Evolutionary conservation across 2,888 invertebrate species (phyloP).

Genomic region (Campaea margaritaria): DNA sequence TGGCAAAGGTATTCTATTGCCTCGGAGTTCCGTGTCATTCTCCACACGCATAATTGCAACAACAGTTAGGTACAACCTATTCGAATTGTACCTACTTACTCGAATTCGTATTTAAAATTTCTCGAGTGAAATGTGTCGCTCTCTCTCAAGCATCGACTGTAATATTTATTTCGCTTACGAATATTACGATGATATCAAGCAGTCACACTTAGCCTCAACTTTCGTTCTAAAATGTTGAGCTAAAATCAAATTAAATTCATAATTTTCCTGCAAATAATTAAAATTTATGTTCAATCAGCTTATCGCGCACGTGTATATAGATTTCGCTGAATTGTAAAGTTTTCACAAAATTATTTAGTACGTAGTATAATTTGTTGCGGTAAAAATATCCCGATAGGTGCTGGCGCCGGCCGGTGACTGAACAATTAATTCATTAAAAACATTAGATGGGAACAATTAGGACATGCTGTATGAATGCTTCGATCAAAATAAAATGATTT

Average conservation of each 20-base stretch:
- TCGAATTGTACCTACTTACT: background rate
- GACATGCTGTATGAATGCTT: too few species aligned
- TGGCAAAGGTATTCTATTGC: background rate
- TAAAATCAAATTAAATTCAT: background rate
- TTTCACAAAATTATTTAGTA: background rate
- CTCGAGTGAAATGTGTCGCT: slow-evolving; percentile 14
- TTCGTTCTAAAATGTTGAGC: slow-evolving; percentile 1
- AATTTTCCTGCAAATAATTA: slow-evolving; percentile 3
- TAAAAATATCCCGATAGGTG: too few species aligned
- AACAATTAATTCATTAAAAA: too few species aligned
- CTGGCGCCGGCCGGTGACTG: too few species aligned
- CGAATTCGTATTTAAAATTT: too few species aligned
- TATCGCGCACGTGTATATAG: slow-evolving; percentile 3
- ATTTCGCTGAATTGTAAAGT: slow-evolving; percentile 2
- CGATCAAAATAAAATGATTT: too few species aligned
- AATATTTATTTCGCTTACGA: slow-evolving; percentile 14
- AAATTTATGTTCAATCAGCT: slow-evolving; percentile 11
- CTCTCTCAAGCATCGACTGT: slow-evolving; percentile 12
- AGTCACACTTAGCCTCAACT: slow-evolving; percentile 1
- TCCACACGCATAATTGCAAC: background rate
- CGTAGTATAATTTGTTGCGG: background rate
- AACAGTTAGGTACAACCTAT: background rate
- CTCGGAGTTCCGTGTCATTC: background rate
- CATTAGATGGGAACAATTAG: too few species aligned
- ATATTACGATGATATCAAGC: slow-evolving; percentile 15